These are phyloP conservation scores for Anguilla anguilla DNA, from an alignment of 2,797 vertebrate genomes.

Conservation along the genomic window DNA sequence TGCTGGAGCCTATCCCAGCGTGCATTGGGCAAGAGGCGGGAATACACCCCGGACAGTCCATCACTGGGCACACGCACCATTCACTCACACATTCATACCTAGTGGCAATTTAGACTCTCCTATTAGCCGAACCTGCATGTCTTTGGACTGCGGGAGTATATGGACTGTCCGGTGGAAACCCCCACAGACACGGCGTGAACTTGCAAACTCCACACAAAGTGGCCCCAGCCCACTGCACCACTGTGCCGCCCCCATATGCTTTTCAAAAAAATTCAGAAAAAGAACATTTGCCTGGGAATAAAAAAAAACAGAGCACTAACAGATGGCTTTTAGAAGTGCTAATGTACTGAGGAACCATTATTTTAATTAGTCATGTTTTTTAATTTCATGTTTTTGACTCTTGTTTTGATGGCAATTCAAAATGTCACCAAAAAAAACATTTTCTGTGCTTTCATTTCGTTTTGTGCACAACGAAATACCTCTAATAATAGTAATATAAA, in stretches of 20 bases:
- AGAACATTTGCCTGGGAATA: background rate
- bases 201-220: too few species aligned
- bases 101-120: too few species aligned
- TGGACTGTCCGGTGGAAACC: too few species aligned
- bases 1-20: too few species aligned
- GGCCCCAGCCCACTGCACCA: too few species aligned
- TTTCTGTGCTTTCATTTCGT: background rate
- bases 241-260: background rate
- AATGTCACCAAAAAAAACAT: background rate
- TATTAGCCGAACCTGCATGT: too few species aligned
- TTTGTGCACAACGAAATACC: background rate
- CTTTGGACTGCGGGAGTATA: too few species aligned
- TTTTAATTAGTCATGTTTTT: background rate
- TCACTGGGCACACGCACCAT: too few species aligned
- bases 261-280: background rate
- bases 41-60: too few species aligned
- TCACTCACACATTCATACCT: too few species aligned
- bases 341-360: background rate
- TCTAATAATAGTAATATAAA: background rate
- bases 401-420: background rate
- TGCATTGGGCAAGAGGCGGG: too few species aligned
- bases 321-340: background rate
- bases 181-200: too few species aligned
- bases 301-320: background rate
- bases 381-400: background rate